phyloP scores from a whole-genome alignment of 2,113 vertebrate genomes.

The Pomatorhinus ruficollis region DNA sequence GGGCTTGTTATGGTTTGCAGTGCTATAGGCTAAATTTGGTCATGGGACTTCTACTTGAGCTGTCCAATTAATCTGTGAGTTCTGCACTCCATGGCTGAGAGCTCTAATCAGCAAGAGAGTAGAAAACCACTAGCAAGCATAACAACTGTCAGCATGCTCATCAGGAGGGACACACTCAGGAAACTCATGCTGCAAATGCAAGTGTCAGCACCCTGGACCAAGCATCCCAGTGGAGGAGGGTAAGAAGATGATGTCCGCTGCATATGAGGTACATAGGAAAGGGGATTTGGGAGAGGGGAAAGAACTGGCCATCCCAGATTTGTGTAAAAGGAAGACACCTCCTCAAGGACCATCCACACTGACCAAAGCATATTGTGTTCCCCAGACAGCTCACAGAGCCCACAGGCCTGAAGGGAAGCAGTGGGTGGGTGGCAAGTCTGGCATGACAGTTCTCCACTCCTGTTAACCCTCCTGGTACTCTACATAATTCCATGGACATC shows the following conservation, averaged over 20 bases:
- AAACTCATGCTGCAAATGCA: neutral
- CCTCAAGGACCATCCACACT: neutral
- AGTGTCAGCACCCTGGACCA: neutral
- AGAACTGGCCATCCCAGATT: neutral
- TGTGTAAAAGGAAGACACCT: neutral
- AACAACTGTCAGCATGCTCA: neutral
- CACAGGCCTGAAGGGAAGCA: neutral
- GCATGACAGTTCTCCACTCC: accelerated
- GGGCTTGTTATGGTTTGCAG: neutral
- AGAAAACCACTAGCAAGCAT: neutral
- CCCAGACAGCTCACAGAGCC: neutral
- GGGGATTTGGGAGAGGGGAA: neutral
- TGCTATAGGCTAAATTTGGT: conserved; percentile 2
- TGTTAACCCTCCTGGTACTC: neutral
- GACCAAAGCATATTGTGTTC: neutral
- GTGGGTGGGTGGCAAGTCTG: neutral
- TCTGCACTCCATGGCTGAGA: neutral
- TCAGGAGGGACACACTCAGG: neutral
- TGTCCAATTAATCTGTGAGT: neutral
- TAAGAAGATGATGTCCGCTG: neutral
- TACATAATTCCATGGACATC: neutral
- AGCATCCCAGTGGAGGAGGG: neutral
- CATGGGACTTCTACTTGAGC: neutral
- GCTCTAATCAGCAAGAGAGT: neutral
- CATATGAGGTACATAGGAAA: neutral